Evolutionary conservation across 2,113 vertebrate genomes (phyloP), one percentile per base, ranked within the genome.

Genomic region (Circaetus cinerascens): DNA sequence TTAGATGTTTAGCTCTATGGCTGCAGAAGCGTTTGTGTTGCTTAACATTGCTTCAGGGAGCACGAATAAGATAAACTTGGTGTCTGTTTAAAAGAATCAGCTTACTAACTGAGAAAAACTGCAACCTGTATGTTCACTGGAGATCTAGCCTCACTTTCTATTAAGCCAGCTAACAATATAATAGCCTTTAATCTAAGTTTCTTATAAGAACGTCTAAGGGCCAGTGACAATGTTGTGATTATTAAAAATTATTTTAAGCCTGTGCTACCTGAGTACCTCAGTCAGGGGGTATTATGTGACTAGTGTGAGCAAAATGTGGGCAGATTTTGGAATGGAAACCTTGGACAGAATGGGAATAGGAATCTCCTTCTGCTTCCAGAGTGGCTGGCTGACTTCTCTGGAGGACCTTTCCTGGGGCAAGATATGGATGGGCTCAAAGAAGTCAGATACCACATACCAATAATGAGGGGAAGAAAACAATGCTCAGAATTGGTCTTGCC

Each of bases 41-140:
- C 62, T 57, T 15, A 79, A 3, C 13, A 68, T 25, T 0, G 0
- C 14, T 41, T 88, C 41, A 71, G 36, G 16, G 9, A 51, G 8
- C 46, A 86, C 51, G 25, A 83, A 46, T 0, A 1, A 91, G 46
- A 62, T n/a, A 73, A 90, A 71, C 8, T 51, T 1, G 0, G 17
- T 6, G 11, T 23, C 41, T 50, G 5, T 84, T 63, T 63, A 46
- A 77, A 92, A 87, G 10, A 77, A 67, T 84, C 51, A 71, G 46
- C 29, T 46, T 74, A 73, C 48, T 67, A 48, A 66, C 27, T 19
- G n/a, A 83, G 34, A 51, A 63, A 63, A 59, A 71, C 13, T 72
- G 48, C 27, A 81, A 67, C 16, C 63, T n/a, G 5, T 19, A 15
- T 0, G 1, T 32, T 36, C 0, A 2, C 11, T 1, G 0, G 30